Percentiles rank a stretch among this genome's conserved stretches.
phyloP scores from a whole-genome alignment of 2,113 vertebrate species.

The Corythaeola cristata region DNA sequence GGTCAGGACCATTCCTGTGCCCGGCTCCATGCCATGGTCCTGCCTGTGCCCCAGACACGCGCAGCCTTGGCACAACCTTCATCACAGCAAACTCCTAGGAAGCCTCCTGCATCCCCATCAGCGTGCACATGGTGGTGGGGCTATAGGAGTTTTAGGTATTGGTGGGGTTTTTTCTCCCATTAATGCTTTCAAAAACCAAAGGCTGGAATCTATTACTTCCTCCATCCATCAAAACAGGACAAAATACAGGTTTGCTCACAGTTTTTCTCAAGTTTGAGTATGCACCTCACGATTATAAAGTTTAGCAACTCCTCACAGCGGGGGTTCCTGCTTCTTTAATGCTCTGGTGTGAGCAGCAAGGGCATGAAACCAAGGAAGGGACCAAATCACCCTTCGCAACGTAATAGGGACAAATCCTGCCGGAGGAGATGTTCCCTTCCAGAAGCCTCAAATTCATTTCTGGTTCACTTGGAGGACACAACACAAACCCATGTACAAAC shows the following conservation, averaged over 20 bases:
- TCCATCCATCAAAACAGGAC: background rate
- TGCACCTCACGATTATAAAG: background rate
- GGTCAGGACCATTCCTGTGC: background rate
- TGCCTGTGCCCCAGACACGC: background rate
- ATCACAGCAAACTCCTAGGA: background rate
- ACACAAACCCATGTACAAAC: background rate
- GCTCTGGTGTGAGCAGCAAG: background rate
- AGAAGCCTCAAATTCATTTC: background rate
- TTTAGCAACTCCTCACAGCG: background rate
- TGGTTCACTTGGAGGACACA: background rate
- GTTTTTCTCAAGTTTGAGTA: background rate
- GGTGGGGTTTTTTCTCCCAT: background rate
- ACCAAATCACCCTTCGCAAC: background rate
- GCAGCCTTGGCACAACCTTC: background rate
- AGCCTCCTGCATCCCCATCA: background rate
- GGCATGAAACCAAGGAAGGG: rapidly evolving
- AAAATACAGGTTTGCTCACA: background rate
- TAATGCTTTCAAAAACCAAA: background rate
- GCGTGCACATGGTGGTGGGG: rapidly evolving
- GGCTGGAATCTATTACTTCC: background rate
- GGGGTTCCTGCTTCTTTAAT: background rate
- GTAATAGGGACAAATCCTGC: background rate
- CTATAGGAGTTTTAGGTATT: background rate
- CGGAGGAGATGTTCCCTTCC: background rate
- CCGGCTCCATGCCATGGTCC: rapidly evolving